Percentiles rank a stretch among this genome's conserved stretches.
These are phyloP conservation scores for Apaloderma vittatum DNA, from an alignment of 2,113 vertebrate species.

Conservation along the genomic window DNA sequence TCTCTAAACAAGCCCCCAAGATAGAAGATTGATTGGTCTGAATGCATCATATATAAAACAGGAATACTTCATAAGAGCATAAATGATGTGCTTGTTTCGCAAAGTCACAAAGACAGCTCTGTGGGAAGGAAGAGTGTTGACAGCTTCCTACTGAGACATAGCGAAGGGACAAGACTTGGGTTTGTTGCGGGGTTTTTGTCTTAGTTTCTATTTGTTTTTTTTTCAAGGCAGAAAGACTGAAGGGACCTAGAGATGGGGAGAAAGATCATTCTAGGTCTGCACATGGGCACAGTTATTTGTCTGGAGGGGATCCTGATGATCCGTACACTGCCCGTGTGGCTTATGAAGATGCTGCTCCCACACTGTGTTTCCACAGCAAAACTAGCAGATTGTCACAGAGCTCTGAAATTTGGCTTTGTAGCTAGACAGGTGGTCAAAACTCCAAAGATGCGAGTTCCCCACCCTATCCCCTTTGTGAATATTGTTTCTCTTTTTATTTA, in stretches of 20 bases:
- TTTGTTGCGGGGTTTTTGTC: not conserved
- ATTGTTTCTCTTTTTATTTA: not conserved
- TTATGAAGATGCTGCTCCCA: not conserved
- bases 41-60: slow-evolving; percentile 62
- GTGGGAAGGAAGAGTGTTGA: not conserved
- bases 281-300: not conserved
- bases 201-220: not conserved
- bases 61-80: slow-evolving; percentile 51
- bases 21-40: slow-evolving; percentile 59
- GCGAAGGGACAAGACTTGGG: not conserved
- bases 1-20: slow-evolving; percentile 73
- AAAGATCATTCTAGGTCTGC: not conserved
- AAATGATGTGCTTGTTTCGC: slow-evolving; percentile 13
- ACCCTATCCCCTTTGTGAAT: not conserved
- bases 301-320: not conserved
- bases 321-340: not conserved
- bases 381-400: not conserved
- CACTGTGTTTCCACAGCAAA: not conserved
- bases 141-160: not conserved
- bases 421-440: not conserved
- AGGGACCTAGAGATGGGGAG: not conserved
- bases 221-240: not conserved
- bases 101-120: not conserved
- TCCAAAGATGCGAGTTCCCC: not conserved
- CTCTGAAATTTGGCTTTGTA: not conserved